Percentiles rank a stretch among this genome's conserved stretches.
phyloP scores from a whole-genome alignment of 2,113 vertebrate genomes.

The Epinephelus moara region DNA sequence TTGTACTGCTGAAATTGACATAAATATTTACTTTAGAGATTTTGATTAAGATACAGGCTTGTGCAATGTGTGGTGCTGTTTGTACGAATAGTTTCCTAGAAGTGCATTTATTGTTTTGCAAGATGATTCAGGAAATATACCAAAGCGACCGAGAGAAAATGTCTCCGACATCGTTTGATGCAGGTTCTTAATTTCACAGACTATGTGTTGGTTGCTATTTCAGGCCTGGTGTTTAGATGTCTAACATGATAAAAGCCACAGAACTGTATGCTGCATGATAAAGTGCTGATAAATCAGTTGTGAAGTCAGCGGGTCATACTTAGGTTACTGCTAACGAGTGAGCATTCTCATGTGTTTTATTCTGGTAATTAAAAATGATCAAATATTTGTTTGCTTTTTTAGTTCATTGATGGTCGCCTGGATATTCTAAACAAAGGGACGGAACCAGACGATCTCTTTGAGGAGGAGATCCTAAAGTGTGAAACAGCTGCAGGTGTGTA shows the following conservation, averaged over 20 bases:
- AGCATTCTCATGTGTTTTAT: not conserved
- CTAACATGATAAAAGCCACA: not conserved
- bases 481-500: constrained; percentile 82
- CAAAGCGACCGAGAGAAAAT: too few species aligned
- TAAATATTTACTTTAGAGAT: too few species aligned
- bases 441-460: constrained; percentile 89
- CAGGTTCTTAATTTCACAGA: not conserved
- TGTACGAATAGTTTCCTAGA: too few species aligned
- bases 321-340: not conserved
- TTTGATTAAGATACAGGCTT: too few species aligned
- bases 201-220: not conserved
- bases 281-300: not conserved
- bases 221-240: not conserved
- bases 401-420: constrained; percentile 91
- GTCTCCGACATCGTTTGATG: not conserved
- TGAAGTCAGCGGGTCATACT: not conserved
- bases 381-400: not conserved
- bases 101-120: not conserved
- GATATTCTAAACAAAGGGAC: constrained; percentile 87
- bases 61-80: too few species aligned
- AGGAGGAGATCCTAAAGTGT: constrained; percentile 87
- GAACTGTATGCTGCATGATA: not conserved
- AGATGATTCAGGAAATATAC: not conserved
- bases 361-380: not conserved
- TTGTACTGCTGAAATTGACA: too few species aligned